Base-by-base conservation (phyloP, 2,113 vertebrate species). In the Eubucco bourcierii region DNA sequence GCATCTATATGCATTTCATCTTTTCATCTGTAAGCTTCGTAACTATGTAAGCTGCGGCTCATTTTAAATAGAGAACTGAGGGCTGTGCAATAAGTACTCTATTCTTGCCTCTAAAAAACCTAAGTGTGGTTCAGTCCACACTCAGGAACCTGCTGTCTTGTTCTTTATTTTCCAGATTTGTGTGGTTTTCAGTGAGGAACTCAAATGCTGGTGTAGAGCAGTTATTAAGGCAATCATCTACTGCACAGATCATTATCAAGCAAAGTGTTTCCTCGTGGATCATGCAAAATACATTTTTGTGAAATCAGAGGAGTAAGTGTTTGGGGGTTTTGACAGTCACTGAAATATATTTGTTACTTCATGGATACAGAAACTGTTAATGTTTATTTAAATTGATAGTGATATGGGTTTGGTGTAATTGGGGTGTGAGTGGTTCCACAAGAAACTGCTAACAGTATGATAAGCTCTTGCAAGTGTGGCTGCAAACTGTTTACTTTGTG, bases 241-340 rank as follows among this genome's bases (percentile, higher is more conserved):
- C 68, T 96, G 90, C 24, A 89, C 52, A 24, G 95, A 95, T 68
- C 58, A 91, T 56, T 97, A 95, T 74, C 88, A 95, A 63, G 65
- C 87, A 12, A 28, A 96, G 3, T 98, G 98, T 70, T 98, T 98
- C 86, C 97, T 98, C 29, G 95, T 98, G 95, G 98, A 98, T 91
- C 97, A 98, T 88, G 98, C 97, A 60, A 97, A 93, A 41, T 88
- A 84, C 24, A 55, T 96, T 68, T 96, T 87, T 53, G 96, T 98
- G 88, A 87, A 96, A 83, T 88, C 94, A 70, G 90, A 97, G 55
- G 93, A 96, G 98, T 98, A 96, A 19, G 97, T 93, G 41, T 21
- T 58, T 10, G 6, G 10, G 2, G 1, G 13, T 56, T 86, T 77
- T 63, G 44, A 47, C 3, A 4, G 27, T 70, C 9, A 11, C 20